phyloP scores from a whole-genome alignment of 2,113 vertebrate genomes.

The Albula glossodonta region DNA sequence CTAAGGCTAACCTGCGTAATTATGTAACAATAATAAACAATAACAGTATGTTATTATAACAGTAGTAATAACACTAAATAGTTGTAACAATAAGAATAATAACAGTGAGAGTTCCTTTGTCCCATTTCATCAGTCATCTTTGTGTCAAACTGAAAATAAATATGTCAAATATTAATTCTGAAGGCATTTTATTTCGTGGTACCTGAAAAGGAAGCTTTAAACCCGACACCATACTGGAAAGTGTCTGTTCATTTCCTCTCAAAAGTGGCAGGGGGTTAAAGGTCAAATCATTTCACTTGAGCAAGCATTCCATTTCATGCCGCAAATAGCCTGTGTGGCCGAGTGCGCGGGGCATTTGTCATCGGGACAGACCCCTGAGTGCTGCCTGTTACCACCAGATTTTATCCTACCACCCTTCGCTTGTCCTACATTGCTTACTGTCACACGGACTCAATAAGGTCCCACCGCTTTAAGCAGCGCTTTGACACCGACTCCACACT shows the following conservation, averaged over 20 bases:
- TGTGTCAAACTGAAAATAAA: background rate
- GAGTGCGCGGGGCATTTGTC: constrained; percentile 25
- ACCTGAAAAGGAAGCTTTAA: background rate
- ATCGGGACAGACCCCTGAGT: constrained; percentile 28
- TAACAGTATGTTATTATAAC: too few relatives aligned
- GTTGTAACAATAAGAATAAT: too few relatives aligned
- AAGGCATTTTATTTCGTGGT: background rate
- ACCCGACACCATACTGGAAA: background rate
- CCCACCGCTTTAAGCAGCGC: constrained; percentile 6
- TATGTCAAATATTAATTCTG: background rate
- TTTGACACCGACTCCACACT: background rate
- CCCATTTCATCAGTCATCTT: too few relatives aligned
- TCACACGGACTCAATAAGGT: constrained; percentile 11
- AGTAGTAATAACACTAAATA: too few relatives aligned
- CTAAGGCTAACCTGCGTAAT: too few relatives aligned
- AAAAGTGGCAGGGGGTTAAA: constrained; percentile 10
- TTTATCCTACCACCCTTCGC: constrained; percentile 18
- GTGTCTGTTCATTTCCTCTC: constrained; percentile 14
- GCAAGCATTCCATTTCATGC: constrained; percentile 30
- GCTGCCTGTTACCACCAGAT: constrained; percentile 28
- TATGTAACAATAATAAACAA: too few relatives aligned
- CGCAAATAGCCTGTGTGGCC: constrained; percentile 27
- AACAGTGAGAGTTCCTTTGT: too few relatives aligned
- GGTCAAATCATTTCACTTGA: constrained; percentile 31
- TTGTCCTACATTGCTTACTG: constrained; percentile 23